Evolutionary conservation across 1,140 invertebrate genomes (phyloP).

Genomic region (Neotoxoptera formosana): DNA sequence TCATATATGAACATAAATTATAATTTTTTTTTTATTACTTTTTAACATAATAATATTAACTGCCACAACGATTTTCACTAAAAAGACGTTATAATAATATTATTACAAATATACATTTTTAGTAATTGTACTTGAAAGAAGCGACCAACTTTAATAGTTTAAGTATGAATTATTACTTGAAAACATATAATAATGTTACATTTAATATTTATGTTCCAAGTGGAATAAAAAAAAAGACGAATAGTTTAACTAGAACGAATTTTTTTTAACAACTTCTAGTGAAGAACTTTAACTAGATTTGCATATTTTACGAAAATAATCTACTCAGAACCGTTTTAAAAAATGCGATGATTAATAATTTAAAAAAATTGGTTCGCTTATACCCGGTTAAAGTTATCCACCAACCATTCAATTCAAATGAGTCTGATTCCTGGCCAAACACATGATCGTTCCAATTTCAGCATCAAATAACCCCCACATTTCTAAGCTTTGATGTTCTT

Average conservation of each 20-base stretch:
- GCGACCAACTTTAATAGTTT: conserved; percentile 4
- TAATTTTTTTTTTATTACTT: not conserved
- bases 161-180: conserved; percentile 1
- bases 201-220: conserved; percentile 1
- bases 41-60: not conserved
- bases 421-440: not conserved
- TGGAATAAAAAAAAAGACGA: not conserved
- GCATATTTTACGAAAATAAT: conserved; percentile 11
- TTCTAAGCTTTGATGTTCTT: not conserved
- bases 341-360: not conserved
- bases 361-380: not conserved
- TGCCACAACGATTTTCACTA: not conserved
- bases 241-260: not conserved
- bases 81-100: conserved; percentile 12
- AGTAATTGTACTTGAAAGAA: conserved; percentile 11
- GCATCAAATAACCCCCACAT: not conserved
- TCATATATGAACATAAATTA: not conserved
- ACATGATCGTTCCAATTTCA: not conserved
- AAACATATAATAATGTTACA: conserved; percentile 20
- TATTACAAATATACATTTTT: not conserved
- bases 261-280: not conserved
- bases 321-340: not conserved
- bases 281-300: not conserved
- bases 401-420: not conserved
- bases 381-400: not conserved